A percentile compares a stretch with the other conserved stretches of the same genome.
These are phyloP conservation scores for Lophura nycthemera DNA, from an alignment of 2,113 vertebrate species.

Conservation along the genomic window DNA sequence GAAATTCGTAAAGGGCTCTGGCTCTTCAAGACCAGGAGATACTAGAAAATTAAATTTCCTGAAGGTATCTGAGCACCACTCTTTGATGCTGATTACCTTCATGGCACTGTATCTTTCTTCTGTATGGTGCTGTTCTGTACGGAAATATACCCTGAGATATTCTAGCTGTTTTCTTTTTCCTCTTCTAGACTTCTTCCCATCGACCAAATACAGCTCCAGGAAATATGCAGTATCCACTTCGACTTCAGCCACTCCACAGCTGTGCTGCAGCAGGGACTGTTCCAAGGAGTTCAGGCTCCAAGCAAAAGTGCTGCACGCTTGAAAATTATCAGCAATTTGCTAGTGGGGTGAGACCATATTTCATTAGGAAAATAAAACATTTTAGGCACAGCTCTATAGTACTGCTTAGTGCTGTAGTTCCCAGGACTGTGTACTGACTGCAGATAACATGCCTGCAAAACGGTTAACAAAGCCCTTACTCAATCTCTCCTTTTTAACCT, in stretches of 20 bases:
- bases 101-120: background rate
- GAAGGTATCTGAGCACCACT: background rate
- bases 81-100: background rate
- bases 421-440: background rate
- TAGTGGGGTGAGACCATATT: conserved; percentile 70
- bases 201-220: conserved; percentile 89
- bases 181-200: conserved; percentile 74
- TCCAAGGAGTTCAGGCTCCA: conserved; percentile 69
- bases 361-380: background rate
- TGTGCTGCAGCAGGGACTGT: conserved; percentile 57
- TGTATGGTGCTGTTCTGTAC: background rate
- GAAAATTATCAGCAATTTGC: conserved; percentile 67
- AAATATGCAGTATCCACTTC: conserved; percentile 79
- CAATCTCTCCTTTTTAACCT: background rate
- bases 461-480: background rate
- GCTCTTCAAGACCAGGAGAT: background rate
- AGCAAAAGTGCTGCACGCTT: conserved; percentile 41
- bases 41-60: background rate
- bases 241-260: conserved; percentile 81
- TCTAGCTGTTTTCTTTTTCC: background rate
- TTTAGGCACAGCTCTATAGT: background rate
- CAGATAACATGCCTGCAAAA: background rate
- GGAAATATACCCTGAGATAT: background rate
- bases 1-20: background rate
- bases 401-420: background rate